Evolutionary conservation across 2,113 vertebrate genomes (phyloP).

Genomic region (Charina bottae): DNA sequence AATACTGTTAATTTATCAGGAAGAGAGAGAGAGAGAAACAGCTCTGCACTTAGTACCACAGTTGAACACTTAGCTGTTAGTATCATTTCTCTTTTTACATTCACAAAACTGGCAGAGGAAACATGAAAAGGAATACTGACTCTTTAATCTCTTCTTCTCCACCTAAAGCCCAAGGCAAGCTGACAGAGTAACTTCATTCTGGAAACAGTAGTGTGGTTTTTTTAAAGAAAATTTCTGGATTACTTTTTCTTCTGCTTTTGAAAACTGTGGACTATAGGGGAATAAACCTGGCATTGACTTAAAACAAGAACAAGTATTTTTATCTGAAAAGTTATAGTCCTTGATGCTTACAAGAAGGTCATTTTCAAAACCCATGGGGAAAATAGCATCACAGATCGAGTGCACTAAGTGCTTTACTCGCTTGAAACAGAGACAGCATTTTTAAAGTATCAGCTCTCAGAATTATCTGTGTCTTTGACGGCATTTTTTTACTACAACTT

Average conservation of each 20-base stretch:
- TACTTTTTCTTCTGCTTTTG: conserved; percentile 80
- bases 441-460: conserved; percentile 68
- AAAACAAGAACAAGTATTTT: conserved; percentile 79
- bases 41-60: conserved; percentile 66
- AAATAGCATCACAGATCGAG: conserved; percentile 68
- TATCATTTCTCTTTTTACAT: conserved; percentile 78
- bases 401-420: conserved; percentile 75
- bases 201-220: conserved; percentile 72
- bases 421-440: conserved; percentile 67
- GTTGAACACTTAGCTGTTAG: conserved; percentile 72
- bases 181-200: conserved; percentile 86
- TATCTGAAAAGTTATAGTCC: conserved; percentile 80
- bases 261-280: conserved; percentile 76
- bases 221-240: conserved; percentile 76
- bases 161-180: conserved; percentile 88
- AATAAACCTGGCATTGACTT: conserved; percentile 76
- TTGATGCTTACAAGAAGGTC: conserved; percentile 81
- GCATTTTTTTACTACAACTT: conserved; percentile 73
- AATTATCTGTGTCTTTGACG: conserved; percentile 73
- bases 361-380: conserved; percentile 77
- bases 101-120: conserved; percentile 85
- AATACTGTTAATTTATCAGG: conserved; percentile 65
- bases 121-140: conserved; percentile 93
- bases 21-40: conserved; percentile 51
- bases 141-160: conserved; percentile 89